phyloP scores from a whole-genome alignment of 2,797 vertebrate genomes.

The Silurus lanzhouensis region DNA sequence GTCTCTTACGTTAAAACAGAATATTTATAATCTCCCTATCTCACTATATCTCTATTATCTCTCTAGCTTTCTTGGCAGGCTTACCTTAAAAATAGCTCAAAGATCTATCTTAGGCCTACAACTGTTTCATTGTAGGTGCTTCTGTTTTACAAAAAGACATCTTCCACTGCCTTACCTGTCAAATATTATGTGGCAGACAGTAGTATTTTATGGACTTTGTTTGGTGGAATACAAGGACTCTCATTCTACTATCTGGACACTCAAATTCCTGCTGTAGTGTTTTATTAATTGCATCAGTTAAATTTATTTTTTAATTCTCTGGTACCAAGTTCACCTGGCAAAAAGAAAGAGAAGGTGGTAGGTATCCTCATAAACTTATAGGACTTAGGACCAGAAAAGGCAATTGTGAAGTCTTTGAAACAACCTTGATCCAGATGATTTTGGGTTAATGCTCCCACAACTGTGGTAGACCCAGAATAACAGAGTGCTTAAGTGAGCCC shows the following conservation, averaged over 20 bases:
- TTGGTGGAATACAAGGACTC: not conserved
- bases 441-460: not conserved
- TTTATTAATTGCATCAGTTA: not conserved
- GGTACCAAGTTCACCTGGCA: not conserved
- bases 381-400: not conserved
- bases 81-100: not conserved
- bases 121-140: not conserved
- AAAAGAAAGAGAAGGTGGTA: conserved; percentile 9
- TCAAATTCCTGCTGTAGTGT: not conserved
- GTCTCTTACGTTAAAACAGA: not conserved
- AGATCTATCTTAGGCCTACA: not conserved
- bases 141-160: not conserved
- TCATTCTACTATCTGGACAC: not conserved
- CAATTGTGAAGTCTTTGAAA: conserved; percentile 16
- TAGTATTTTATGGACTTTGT: not conserved
- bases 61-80: not conserved
- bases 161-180: not conserved
- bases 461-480: conserved; percentile 17
- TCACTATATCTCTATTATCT: too few relatives aligned
- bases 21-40: not conserved
- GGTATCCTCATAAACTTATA: not conserved
- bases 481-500: conserved; percentile 1
- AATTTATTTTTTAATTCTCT: not conserved
- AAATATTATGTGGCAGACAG: not conserved
- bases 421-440: conserved; percentile 15